A percentile compares a stretch with the other conserved stretches of the same genome.
Conservation (phyloP, 2,888 invertebrate genomes). For the Drosophila macrospina region DNA sequence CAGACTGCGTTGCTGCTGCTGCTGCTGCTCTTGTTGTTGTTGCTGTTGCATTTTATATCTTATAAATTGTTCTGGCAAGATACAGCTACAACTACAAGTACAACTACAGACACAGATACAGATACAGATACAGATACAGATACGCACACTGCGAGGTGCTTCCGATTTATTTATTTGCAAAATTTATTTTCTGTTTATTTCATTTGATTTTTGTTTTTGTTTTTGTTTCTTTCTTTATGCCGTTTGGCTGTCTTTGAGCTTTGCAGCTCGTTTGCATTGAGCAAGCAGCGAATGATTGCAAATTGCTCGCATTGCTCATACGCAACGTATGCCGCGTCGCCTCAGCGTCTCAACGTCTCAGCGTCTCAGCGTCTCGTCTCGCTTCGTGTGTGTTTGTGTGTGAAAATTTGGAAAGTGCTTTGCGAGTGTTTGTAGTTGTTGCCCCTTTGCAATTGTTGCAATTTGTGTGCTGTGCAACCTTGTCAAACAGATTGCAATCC, state of each 20-base stretch:
- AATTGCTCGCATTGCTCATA: slow-evolving; percentile 64
- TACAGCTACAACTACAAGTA: slow-evolving; percentile 41
- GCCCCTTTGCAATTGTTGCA: slow-evolving; percentile 29
- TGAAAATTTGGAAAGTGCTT: slow-evolving; percentile 72
- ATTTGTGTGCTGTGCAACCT: slow-evolving; percentile 45
- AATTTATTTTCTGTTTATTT: slow-evolving; percentile 32
- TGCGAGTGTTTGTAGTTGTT: slow-evolving; percentile 24
- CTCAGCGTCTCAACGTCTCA: slow-evolving; percentile 1
- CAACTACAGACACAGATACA: slow-evolving; percentile 32
- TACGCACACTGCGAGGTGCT: slow-evolving; percentile 59
- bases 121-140: slow-evolving; percentile 23
- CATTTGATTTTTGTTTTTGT: slow-evolving; percentile 11
- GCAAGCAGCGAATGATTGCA: slow-evolving; percentile 31
- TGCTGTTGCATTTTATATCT: slow-evolving; percentile 49
- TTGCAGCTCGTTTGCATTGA: slow-evolving; percentile 62
- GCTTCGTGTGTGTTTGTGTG: background rate
- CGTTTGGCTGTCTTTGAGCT: background rate
- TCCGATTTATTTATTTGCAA: slow-evolving; percentile 72
- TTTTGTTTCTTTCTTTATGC: slow-evolving; percentile 11
- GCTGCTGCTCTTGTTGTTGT: slow-evolving; percentile 14
- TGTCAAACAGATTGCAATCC: slow-evolving; percentile 62
- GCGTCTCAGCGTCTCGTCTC: background rate
- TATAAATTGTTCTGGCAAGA: slow-evolving; percentile 69
- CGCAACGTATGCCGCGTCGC: slow-evolving; percentile 51
- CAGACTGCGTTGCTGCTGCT: slow-evolving; percentile 20